Conservation (phyloP, 2,888 invertebrate genomes). For the Habroteleia sp. region DNA sequence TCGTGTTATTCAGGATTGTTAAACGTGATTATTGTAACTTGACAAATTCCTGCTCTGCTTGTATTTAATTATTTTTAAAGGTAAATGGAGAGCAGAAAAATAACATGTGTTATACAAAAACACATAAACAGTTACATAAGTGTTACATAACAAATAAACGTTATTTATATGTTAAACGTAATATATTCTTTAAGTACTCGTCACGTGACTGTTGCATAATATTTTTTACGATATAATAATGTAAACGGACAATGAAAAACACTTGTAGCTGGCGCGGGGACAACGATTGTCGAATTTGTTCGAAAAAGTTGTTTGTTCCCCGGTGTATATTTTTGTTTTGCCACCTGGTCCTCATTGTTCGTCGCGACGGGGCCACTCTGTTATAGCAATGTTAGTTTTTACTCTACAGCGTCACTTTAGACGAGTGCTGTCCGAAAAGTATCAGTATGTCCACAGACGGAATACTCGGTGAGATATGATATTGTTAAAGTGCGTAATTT, state of each 20-base stretch:
- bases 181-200: conserved; percentile 47
- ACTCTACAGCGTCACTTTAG: conserved; percentile 37
- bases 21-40: conserved; percentile 55
- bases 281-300: conserved; percentile 4
- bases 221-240: conserved; percentile 45
- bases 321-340: conserved; percentile 24
- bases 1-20: conserved; percentile 42
- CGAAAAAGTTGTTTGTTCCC: conserved; percentile 27
- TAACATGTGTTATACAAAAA: conserved; percentile 38
- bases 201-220: conserved; percentile 51
- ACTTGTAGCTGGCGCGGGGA: conserved; percentile 28
- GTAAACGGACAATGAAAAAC: conserved; percentile 36
- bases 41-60: conserved; percentile 55
- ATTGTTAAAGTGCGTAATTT: conserved; percentile 30
- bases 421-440: conserved; percentile 34
- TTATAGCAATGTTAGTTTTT: conserved; percentile 40
- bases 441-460: conserved; percentile 13
- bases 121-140: conserved; percentile 51
- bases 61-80: conserved; percentile 47
- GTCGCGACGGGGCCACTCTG: conserved; percentile 23
- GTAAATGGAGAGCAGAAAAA: conserved; percentile 22
- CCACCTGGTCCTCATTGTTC: conserved; percentile 41
- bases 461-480: conserved; percentile 17
- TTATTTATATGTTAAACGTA: conserved; percentile 54
- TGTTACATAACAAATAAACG: conserved; percentile 54